phyloP scores from a whole-genome alignment of 2,113 vertebrate species.

The Indri indri region DNA sequence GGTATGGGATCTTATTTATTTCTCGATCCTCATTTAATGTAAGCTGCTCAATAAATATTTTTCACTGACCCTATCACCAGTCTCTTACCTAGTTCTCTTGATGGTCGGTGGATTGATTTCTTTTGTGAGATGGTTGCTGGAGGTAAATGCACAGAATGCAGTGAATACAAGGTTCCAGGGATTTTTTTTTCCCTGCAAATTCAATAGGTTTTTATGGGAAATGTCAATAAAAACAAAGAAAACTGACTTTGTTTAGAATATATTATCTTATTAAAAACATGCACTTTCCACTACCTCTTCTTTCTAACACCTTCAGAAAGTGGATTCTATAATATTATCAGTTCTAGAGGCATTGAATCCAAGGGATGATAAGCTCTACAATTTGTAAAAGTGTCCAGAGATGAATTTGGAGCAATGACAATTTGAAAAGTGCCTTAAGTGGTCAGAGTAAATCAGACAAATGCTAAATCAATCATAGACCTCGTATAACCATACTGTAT shows the following conservation, averaged over 20 bases:
- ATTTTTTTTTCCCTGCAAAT: background rate
- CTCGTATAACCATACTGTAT: background rate
- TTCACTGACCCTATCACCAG: background rate
- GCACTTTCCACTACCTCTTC: background rate
- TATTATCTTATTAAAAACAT: background rate
- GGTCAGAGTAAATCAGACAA: background rate
- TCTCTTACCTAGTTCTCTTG: background rate
- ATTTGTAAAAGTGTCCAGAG: background rate
- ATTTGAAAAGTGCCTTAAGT: background rate
- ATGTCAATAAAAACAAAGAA: conserved; percentile 1
- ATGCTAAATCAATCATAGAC: background rate
- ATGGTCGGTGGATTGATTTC: background rate
- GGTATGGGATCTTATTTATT: background rate
- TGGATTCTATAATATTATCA: background rate
- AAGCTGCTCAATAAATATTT: background rate
- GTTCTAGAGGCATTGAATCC: background rate
- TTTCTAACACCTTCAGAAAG: background rate
- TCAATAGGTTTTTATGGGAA: background rate
- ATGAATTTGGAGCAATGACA: background rate
- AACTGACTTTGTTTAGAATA: background rate
- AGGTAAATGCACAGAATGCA: background rate
- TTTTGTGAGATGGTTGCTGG: background rate
- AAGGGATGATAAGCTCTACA: background rate
- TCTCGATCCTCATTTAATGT: background rate
- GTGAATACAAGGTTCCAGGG: background rate